Conservation (phyloP, 2,113 vertebrate species). For the Rhinogobius similis region DNA sequence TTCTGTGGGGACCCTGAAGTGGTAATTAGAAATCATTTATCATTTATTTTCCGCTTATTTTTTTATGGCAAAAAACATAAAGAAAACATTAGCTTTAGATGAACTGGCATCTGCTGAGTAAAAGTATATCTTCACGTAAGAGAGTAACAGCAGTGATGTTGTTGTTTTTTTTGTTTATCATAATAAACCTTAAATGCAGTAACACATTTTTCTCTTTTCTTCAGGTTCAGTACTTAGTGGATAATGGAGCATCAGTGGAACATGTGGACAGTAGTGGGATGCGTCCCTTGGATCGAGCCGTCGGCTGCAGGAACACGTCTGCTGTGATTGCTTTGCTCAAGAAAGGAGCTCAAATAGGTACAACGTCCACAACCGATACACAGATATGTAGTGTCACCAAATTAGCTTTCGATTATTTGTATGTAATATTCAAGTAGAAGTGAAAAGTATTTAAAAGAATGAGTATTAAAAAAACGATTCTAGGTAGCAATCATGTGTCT, state of each 20-base stretch:
- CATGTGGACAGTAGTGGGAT: slow-evolving; percentile 97
- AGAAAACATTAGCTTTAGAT: too few relatives aligned
- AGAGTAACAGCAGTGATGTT: background rate
- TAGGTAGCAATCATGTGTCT: too few relatives aligned
- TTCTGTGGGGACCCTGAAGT: slow-evolving; percentile 96
- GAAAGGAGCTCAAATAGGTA: slow-evolving; percentile 98
- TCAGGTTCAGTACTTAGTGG: slow-evolving; percentile 96
- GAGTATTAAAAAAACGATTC: too few relatives aligned
- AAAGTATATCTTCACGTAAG: background rate
- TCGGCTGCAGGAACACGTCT: slow-evolving; percentile 96
- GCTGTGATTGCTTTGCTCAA: slow-evolving; percentile 94
- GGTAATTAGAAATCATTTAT: slow-evolving; percentile 78
- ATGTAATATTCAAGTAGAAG: background rate
- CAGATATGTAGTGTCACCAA: background rate
- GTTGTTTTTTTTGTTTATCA: background rate
- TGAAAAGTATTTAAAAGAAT: too few relatives aligned
- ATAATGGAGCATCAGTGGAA: slow-evolving; percentile 95
- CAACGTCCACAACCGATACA: background rate
- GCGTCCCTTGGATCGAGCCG: slow-evolving; percentile 93
- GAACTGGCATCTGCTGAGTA: background rate
- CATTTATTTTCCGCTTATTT: too few relatives aligned
- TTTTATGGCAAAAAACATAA: too few relatives aligned
- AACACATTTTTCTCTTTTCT: background rate
- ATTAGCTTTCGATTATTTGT: too few relatives aligned
- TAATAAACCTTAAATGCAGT: background rate